phyloP scores from a whole-genome alignment of 2,888 invertebrate species.

The Rotaria socialis region DNA sequence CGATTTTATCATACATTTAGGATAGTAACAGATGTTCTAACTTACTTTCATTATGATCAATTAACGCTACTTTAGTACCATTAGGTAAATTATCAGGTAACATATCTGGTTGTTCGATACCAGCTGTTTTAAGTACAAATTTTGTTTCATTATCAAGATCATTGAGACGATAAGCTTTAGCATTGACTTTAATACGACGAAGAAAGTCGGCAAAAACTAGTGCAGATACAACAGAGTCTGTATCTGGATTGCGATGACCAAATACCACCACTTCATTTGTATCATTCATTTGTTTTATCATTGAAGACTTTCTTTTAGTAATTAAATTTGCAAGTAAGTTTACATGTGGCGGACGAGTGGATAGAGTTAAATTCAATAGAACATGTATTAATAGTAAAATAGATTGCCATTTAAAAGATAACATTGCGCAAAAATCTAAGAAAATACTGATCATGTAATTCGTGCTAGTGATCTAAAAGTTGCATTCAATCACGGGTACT shows the following conservation, averaged over 20 bases:
- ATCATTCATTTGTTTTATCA: not conserved
- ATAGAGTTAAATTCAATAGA: not conserved
- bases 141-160: constrained; percentile 17
- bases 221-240: not conserved
- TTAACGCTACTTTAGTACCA: not conserved
- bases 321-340: not conserved
- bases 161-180: not conserved
- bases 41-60: constrained; percentile 26
- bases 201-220: not conserved
- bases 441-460: not conserved
- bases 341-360: not conserved
- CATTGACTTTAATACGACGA: not conserved
- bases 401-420: not conserved
- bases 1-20: no score
- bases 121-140: not conserved
- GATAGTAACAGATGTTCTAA: not conserved
- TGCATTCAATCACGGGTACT: no score
- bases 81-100: not conserved
- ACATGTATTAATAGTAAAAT: not conserved
- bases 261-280: not conserved
- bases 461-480: no score
- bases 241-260: not conserved
- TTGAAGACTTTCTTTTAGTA: not conserved
- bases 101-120: not conserved
- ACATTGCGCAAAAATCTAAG: not conserved